Evolutionary conservation across 2,888 invertebrate species (phyloP).

Genomic region (Meandrusa payeni): DNA sequence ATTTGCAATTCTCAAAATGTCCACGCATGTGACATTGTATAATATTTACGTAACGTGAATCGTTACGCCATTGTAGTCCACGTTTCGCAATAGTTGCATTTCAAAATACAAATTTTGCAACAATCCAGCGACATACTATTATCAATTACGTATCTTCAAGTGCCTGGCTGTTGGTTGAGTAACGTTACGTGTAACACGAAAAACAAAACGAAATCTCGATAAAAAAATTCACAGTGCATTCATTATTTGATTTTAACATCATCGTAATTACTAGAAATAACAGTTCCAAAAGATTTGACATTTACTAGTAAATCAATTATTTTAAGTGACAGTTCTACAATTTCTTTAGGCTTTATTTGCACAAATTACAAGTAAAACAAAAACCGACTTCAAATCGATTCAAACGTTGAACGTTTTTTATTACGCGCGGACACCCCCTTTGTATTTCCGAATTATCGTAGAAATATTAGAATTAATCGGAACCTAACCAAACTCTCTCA

Average conservation of each 20-base stretch:
- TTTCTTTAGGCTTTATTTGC: no score
- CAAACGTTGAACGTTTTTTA: no score
- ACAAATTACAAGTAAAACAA: no score
- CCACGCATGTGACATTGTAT: slow-evolving; percentile 24
- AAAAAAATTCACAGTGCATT: slow-evolving; percentile 23
- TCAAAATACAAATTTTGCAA: slow-evolving; percentile 32
- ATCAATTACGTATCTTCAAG: slow-evolving; percentile 33
- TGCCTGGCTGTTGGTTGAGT: slow-evolving; percentile 23
- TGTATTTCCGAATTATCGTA: no score
- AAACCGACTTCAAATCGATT: no score
- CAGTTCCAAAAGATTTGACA: background rate
- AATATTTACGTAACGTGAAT: slow-evolving; percentile 24
- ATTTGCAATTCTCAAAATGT: slow-evolving; percentile 17
- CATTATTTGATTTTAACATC: slow-evolving; percentile 3
- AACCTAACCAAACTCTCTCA: no score
- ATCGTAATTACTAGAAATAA: no score
- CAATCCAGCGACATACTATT: slow-evolving; percentile 30
- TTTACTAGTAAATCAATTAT: no score
- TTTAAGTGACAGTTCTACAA: no score
- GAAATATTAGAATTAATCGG: no score
- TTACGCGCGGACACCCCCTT: no score
- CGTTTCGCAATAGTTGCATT: slow-evolving; percentile 27
- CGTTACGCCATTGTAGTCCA: slow-evolving; percentile 25
- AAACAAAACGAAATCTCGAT: slow-evolving; percentile 25
- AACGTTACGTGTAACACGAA: slow-evolving; percentile 27